Evolutionary conservation across 2,888 invertebrate species (phyloP).

Genomic region (Pelosia muscerda): DNA sequence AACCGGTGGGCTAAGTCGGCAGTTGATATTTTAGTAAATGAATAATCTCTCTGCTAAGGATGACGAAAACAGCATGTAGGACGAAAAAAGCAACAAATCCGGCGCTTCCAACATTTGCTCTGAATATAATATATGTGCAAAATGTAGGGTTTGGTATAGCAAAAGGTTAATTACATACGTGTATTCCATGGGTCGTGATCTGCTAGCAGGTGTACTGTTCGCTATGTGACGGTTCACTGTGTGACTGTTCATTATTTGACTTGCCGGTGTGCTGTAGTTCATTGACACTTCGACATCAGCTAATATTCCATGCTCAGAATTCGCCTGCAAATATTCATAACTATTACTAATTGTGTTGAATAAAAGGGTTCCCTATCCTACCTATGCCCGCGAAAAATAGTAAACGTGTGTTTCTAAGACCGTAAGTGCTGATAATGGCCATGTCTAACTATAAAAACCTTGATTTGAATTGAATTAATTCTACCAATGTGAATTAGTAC

Average conservation of each 20-base stretch:
- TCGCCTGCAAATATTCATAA: constrained; percentile 61
- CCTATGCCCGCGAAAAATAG: too few relatives aligned
- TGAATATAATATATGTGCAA: background rate
- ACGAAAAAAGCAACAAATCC: too few relatives aligned
- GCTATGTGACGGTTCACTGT: constrained; percentile 43
- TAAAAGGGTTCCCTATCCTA: background rate
- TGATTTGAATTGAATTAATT: too few relatives aligned
- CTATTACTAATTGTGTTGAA: background rate
- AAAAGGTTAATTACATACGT: constrained; percentile 50
- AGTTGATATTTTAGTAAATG: background rate
- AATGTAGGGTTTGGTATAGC: background rate
- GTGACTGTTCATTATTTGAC: constrained; percentile 39
- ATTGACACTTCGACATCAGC: constrained; percentile 71
- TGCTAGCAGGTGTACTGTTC: constrained; percentile 71
- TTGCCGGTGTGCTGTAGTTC: constrained; percentile 78
- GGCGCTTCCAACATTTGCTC: background rate
- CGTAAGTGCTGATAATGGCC: too few relatives aligned
- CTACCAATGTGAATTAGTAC: too few relatives aligned
- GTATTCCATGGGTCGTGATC: constrained; percentile 74
- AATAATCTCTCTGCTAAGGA: background rate
- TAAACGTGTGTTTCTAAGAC: too few relatives aligned
- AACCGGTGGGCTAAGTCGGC: too few relatives aligned
- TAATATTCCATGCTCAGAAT: constrained; percentile 63
- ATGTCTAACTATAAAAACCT: too few relatives aligned
- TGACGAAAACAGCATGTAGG: background rate